These are phyloP conservation scores for Varroa destructor DNA, from an alignment of 1,140 invertebrate genomes.

Conservation along the genomic window DNA sequence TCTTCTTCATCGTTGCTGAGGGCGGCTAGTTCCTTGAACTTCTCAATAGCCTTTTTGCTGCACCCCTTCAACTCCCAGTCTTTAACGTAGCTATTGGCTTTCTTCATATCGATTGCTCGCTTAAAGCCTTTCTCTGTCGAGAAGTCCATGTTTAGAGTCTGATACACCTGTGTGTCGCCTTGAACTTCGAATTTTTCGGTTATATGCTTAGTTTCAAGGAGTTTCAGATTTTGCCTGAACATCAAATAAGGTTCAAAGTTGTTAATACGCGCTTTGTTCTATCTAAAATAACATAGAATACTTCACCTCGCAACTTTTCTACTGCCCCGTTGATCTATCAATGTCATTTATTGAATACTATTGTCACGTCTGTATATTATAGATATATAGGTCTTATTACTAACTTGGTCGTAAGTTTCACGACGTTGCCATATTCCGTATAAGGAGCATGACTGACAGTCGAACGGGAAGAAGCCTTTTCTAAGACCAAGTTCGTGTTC, in stretches of 20 bases:
- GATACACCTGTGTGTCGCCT: constrained; percentile 6
- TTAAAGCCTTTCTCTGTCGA: background rate
- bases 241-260: too few species aligned
- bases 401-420: constrained; percentile 2
- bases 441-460: background rate
- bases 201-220: background rate
- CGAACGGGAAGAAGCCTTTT: background rate
- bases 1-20: background rate
- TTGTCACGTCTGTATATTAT: too few species aligned
- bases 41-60: background rate
- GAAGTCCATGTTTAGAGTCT: constrained; percentile 19
- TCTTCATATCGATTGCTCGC: constrained; percentile 6
- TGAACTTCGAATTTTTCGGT: constrained; percentile 3
- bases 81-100: background rate
- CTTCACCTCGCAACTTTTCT: too few species aligned
- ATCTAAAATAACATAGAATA: too few species aligned
- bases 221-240: background rate
- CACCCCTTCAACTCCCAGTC: background rate
- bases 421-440: background rate
- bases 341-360: too few species aligned
- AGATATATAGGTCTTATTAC: background rate
- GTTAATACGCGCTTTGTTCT: too few species aligned
- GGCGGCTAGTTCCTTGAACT: background rate
- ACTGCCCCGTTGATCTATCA: too few species aligned
- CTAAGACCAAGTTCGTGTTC: background rate